Percentiles rank a stretch among this genome's conserved stretches.
These are phyloP conservation scores for Timema podura DNA, from an alignment of 2,888 invertebrate genomes.

Conservation along the genomic window DNA sequence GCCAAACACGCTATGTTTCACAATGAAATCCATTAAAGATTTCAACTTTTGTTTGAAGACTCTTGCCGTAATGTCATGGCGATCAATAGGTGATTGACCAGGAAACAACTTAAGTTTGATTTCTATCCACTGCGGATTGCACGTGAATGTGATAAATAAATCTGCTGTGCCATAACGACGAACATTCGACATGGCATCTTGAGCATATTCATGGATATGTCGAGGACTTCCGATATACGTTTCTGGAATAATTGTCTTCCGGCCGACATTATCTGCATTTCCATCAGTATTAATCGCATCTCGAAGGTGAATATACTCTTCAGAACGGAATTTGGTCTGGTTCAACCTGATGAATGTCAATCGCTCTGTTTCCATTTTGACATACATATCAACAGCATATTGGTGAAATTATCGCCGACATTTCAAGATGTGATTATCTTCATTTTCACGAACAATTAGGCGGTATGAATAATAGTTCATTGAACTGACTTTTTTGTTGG, in stretches of 20 bases:
- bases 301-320: conserved; percentile 18
- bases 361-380: conserved; percentile 40
- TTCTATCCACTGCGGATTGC: conserved; percentile 2
- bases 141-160: background rate
- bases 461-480: conserved; percentile 37
- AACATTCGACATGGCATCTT: conserved; percentile 10
- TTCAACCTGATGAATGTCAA: conserved; percentile 38
- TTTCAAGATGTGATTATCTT: conserved; percentile 31
- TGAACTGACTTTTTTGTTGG: conserved; percentile 30
- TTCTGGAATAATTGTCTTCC: background rate
- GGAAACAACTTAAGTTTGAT: background rate
- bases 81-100: conserved; percentile 25
- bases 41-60: conserved; percentile 21
- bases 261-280: background rate
- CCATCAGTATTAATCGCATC: conserved; percentile 11
- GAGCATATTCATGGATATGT: conserved; percentile 4
- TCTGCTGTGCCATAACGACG: background rate
- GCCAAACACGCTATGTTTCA: conserved; percentile 29
- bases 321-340: conserved; percentile 34
- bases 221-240: background rate
- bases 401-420: conserved; percentile 35
- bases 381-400: conserved; percentile 38
- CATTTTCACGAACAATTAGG: conserved; percentile 34
- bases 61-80: conserved; percentile 18
- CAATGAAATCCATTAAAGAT: conserved; percentile 15